Evolutionary conservation across 2,113 vertebrate species (phyloP).

Genomic region (Xerus inauris): DNA sequence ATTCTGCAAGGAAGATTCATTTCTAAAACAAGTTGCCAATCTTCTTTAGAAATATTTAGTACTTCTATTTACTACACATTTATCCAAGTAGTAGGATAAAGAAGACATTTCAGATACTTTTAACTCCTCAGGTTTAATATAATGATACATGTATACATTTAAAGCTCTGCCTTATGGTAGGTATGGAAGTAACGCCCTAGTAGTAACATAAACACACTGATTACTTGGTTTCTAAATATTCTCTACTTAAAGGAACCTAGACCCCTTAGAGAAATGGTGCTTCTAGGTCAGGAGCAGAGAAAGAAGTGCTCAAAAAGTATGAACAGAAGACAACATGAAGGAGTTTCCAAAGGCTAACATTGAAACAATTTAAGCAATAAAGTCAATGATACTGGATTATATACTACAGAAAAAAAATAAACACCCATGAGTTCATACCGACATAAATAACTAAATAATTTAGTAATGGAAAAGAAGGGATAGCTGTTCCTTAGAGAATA

Average conservation of each 20-base stretch:
- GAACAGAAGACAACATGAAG: not conserved
- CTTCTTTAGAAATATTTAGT: slow-evolving; percentile 36
- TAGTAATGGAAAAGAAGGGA: slow-evolving; percentile 1
- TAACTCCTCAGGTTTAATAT: slow-evolving; percentile 2
- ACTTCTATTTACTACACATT: slow-evolving; percentile 4
- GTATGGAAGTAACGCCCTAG: not conserved
- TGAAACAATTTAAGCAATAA: slow-evolving; percentile 29
- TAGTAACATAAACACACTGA: slow-evolving; percentile 11
- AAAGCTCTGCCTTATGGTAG: not conserved
- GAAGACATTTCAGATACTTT: not conserved
- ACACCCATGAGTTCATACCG: not conserved
- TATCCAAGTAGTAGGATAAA: not conserved
- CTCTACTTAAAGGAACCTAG: not conserved
- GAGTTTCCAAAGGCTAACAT: not conserved
- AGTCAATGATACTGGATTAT: not conserved
- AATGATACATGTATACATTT: not conserved
- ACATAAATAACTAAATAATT: not conserved
- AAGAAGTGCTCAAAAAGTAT: slow-evolving; percentile 32
- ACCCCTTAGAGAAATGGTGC: not conserved
- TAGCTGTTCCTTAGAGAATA: not conserved
- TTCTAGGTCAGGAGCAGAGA: not conserved
- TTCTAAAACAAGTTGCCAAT: not conserved
- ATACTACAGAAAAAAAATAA: slow-evolving; percentile 23
- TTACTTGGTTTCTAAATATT: slow-evolving; percentile 42
- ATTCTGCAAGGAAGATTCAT: slow-evolving; percentile 34